A percentile compares a stretch with the other conserved stretches of the same genome.
These are phyloP conservation scores for Sinocyclocheilus maitianheensis DNA, from an alignment of 2,113 vertebrate species.

Conservation along the genomic window DNA sequence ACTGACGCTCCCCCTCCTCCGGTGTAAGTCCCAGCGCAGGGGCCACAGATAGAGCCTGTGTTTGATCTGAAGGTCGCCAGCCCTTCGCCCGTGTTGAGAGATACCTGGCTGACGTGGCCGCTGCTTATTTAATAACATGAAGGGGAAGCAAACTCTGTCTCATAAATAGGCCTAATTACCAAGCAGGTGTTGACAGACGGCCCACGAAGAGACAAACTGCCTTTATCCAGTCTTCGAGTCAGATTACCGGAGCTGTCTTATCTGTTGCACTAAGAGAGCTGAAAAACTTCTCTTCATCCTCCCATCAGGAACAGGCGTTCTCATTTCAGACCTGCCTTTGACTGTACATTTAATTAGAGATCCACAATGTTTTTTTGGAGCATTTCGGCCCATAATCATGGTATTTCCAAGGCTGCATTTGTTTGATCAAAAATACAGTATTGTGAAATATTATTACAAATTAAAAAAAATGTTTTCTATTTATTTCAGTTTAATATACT, in stretches of 20 bases:
- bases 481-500: too few species aligned
- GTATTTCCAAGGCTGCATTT: not conserved
- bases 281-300: conserved; percentile 73
- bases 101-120: conserved; percentile 88
- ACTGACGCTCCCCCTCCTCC: conserved; percentile 65
- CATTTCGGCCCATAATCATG: not conserved
- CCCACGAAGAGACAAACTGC: conserved; percentile 99
- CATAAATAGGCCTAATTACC: conserved; percentile 99
- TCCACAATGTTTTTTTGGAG: not conserved
- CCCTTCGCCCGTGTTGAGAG: conserved; percentile 89
- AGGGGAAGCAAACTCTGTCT: conserved; percentile 96
- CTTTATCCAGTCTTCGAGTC: conserved; percentile 99
- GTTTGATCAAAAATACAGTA: not conserved
- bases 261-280: conserved; percentile 86
- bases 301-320: conserved; percentile 23
- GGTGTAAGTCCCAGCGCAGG: conserved; percentile 60
- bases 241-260: conserved; percentile 97
- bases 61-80: conserved; percentile 98
- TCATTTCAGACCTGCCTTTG: not conserved
- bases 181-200: conserved; percentile 97
- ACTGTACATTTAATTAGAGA: conserved; percentile 30
- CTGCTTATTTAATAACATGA: conserved; percentile 99
- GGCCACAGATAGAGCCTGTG: conserved; percentile 91
- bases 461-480: not conserved
- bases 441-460: not conserved